phyloP scores from a whole-genome alignment of 2,113 vertebrate genomes.

The Martes martes region DNA sequence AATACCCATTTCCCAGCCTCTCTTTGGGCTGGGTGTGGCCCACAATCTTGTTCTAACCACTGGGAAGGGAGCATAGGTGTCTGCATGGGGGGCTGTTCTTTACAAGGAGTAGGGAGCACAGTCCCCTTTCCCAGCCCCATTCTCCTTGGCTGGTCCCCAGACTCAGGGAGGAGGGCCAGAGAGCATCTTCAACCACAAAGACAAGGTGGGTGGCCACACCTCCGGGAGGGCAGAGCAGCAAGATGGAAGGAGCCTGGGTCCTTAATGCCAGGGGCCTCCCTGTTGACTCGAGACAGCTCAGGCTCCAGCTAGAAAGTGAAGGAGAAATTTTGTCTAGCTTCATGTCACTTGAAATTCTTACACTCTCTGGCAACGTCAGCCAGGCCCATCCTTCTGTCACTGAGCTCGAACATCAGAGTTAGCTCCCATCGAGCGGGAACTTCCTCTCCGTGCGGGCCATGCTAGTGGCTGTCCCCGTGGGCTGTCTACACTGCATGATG shows the following conservation, averaged over 20 bases:
- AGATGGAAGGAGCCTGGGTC: not conserved
- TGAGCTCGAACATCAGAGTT: not conserved
- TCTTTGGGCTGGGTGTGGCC: not conserved
- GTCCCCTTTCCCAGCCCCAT: too few relatives aligned
- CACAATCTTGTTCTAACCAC: not conserved
- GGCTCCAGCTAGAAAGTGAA: not conserved
- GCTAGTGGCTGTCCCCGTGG: fast-evolving
- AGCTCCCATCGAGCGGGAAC: too few relatives aligned
- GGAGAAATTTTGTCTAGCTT: not conserved
- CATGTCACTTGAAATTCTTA: not conserved
- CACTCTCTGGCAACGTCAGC: not conserved
- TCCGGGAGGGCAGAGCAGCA: not conserved
- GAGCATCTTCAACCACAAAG: not conserved
- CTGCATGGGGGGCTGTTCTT: not conserved
- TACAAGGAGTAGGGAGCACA: too few relatives aligned
- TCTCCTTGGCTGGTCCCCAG: not conserved
- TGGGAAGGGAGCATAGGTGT: not conserved
- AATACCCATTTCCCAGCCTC: not conserved
- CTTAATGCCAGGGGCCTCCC: not conserved
- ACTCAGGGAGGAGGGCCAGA: not conserved
- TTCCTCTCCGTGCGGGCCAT: not conserved
- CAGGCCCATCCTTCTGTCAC: not conserved
- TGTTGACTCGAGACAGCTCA: too few relatives aligned
- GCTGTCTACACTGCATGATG: not conserved
- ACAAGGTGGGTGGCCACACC: not conserved